Evolutionary conservation across 2,888 invertebrate species (phyloP).

Genomic region (Thereva unica): DNA sequence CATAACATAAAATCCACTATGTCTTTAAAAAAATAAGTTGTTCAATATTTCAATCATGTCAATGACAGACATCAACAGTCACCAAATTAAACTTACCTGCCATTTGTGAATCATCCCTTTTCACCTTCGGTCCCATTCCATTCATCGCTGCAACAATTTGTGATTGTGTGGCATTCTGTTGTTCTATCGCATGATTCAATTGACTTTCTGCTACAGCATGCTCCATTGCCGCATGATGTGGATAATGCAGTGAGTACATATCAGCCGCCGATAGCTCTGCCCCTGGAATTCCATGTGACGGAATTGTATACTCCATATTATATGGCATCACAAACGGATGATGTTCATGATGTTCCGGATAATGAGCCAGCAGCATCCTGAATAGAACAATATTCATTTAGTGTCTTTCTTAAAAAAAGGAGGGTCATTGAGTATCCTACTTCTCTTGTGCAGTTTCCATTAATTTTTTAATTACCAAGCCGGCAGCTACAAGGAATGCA

Average conservation of each 20-base stretch:
- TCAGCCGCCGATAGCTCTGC: constrained; percentile 51
- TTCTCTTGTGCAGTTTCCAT: constrained; percentile 63
- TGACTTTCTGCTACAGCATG: constrained; percentile 51
- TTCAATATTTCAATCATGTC: no score
- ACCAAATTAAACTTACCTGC: constrained; percentile 7
- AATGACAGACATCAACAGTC: no score
- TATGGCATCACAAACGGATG: constrained; percentile 57
- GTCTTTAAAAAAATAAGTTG: no score
- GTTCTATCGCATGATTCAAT: constrained; percentile 52
- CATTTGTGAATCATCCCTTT: constrained; percentile 53
- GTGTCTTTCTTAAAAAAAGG: constrained; percentile 9
- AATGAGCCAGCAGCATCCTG: constrained; percentile 55
- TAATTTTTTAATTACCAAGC: constrained; percentile 65
- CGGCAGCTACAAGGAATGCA: constrained; percentile 67
- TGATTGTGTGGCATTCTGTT: constrained; percentile 49
- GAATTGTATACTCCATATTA: constrained; percentile 56
- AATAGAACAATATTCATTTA: constrained; percentile 10
- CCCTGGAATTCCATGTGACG: constrained; percentile 46
- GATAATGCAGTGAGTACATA: constrained; percentile 48
- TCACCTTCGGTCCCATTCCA: constrained; percentile 52
- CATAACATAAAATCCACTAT: no score
- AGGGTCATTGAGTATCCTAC: constrained; percentile 45
- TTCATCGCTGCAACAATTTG: constrained; percentile 51
- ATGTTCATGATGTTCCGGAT: constrained; percentile 51
- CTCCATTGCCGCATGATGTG: constrained; percentile 50